Conservation (phyloP, 2,888 invertebrate species). For the Buathra laborator region DNA sequence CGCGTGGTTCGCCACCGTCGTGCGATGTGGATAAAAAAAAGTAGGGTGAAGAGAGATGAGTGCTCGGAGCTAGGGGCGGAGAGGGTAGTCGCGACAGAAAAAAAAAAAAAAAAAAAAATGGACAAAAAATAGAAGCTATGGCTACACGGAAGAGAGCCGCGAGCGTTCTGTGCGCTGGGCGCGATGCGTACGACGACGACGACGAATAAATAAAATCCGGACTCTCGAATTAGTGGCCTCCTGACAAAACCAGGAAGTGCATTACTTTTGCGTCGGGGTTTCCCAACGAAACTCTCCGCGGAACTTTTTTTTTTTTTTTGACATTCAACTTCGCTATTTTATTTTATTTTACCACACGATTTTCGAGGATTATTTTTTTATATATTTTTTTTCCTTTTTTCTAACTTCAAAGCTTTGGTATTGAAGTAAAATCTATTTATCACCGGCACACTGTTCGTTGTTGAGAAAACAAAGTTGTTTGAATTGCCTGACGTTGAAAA, state of each 20-base stretch:
- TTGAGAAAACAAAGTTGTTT: neutral
- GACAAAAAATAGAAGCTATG: slow-evolving; percentile 40
- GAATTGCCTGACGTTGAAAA: neutral
- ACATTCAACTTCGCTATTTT: slow-evolving; percentile 21
- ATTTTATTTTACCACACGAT: slow-evolving; percentile 3
- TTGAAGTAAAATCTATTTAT: neutral
- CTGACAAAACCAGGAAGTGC: slow-evolving; percentile 78
- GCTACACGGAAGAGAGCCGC: slow-evolving; percentile 14
- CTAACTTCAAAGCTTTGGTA: neutral
- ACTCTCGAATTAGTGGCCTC: slow-evolving; percentile 75
- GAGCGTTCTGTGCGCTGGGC: slow-evolving; percentile 20
- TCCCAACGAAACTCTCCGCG: slow-evolving; percentile 33
- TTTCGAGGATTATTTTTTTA: slow-evolving; percentile 25
- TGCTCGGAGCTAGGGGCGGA: slow-evolving; percentile 39
- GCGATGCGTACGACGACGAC: slow-evolving; percentile 47
- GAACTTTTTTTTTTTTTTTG: slow-evolving; percentile 27
- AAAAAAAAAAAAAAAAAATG: slow-evolving; percentile 42
- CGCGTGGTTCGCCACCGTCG: slow-evolving; percentile 54
- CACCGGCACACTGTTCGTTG: neutral
- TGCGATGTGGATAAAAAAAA: slow-evolving; percentile 56
- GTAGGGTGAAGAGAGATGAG: slow-evolving; percentile 49
- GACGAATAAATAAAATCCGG: slow-evolving; percentile 76
- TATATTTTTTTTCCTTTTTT: slow-evolving; percentile 27
- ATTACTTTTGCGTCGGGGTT: slow-evolving; percentile 72
- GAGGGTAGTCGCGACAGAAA: slow-evolving; percentile 21